A percentile compares a stretch with the other conserved stretches of the same genome.
Evolutionary conservation across 2,888 invertebrate genomes (phyloP).

Genomic region (Sarcophaga subvicina): DNA sequence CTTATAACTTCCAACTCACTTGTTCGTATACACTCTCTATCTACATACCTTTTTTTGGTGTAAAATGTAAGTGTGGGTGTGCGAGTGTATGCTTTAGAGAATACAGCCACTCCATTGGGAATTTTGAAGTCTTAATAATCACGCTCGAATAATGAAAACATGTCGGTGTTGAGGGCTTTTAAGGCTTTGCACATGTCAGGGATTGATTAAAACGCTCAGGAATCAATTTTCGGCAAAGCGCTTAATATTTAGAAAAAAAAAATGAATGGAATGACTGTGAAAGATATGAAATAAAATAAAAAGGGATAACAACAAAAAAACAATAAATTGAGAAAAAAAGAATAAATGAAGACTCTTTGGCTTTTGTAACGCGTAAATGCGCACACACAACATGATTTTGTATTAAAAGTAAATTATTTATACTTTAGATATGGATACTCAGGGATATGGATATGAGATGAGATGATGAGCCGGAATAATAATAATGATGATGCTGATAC

Average conservation of each 20-base stretch:
- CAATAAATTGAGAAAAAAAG: conserved; percentile 10
- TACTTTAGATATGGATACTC: conserved; percentile 49
- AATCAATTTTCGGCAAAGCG: conserved; percentile 73
- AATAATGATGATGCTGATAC: background rate
- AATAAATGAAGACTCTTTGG: conserved; percentile 18
- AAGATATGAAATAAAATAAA: conserved; percentile 17
- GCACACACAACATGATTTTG: conserved; percentile 45
- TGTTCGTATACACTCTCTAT: background rate
- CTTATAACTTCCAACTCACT: background rate
- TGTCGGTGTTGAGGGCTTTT: conserved; percentile 66
- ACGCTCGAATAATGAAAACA: conserved; percentile 69
- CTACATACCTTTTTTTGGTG: background rate
- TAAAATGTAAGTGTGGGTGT: background rate
- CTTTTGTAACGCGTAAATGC: conserved; percentile 52
- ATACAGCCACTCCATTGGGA: conserved; percentile 65
- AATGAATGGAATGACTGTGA: conserved; percentile 29
- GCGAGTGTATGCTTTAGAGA: conserved; percentile 28
- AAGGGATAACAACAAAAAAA: conserved; percentile 47
- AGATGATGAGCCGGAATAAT: background rate
- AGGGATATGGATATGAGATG: background rate
- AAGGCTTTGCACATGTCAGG: conserved; percentile 76
- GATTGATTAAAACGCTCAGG: conserved; percentile 78
- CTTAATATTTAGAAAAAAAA: conserved; percentile 26
- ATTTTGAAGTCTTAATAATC: conserved; percentile 71
- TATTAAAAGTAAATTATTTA: conserved; percentile 42